These are phyloP conservation scores for Neodiprion fabricii DNA, from an alignment of 1,140 invertebrate genomes.

Conservation along the genomic window DNA sequence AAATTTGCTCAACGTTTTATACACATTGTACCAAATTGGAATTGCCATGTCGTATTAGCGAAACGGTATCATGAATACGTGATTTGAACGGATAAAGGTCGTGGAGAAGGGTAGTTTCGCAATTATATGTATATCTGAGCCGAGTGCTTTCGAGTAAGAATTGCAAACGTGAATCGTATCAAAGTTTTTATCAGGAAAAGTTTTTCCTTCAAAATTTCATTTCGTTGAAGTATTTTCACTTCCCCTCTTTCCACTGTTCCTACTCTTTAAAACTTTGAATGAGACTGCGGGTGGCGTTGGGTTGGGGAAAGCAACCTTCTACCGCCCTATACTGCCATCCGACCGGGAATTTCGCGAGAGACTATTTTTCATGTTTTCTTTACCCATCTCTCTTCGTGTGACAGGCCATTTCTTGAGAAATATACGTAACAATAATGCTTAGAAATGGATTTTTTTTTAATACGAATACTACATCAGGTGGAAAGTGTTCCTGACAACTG, in stretches of 20 bases:
- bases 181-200: constrained; percentile 34
- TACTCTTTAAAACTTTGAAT: constrained; percentile 46
- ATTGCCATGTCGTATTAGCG: no score
- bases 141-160: constrained; percentile 10
- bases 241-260: constrained; percentile 23
- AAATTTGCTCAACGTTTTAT: no score
- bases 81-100: no score
- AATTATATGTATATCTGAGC: background rate
- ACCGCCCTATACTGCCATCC: background rate
- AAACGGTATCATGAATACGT: no score
- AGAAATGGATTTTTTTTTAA: constrained; percentile 2
- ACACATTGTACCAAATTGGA: no score
- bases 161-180: constrained; percentile 31
- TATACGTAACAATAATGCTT: background rate
- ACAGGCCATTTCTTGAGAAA: constrained; percentile 28
- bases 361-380: constrained; percentile 37
- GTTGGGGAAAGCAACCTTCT: background rate
- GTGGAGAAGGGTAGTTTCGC: no score
- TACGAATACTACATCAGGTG: background rate
- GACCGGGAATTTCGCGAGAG: constrained; percentile 10
- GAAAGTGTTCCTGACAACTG: no score
- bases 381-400: constrained; percentile 27
- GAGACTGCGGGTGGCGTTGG: constrained; percentile 28
- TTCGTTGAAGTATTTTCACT: constrained; percentile 47
- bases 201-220: constrained; percentile 49